Conservation (phyloP, 2,888 invertebrate species). For the Agonopterix alstromeriana region DNA sequence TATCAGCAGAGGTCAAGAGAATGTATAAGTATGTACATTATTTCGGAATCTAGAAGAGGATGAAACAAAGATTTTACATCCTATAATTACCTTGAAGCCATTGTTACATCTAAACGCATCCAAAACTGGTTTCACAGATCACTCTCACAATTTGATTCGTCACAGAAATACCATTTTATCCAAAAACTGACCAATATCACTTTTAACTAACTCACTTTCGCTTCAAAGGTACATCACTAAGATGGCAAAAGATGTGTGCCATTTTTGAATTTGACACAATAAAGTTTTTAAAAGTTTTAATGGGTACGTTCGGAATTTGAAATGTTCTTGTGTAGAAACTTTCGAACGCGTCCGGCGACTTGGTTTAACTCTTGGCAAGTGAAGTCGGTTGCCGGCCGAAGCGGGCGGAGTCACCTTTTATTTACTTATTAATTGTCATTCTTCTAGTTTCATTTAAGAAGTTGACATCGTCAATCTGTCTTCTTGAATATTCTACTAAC, state of each 20-base stretch:
- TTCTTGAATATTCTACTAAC: too few species aligned
- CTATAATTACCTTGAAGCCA: constrained; percentile 51
- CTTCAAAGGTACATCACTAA: constrained; percentile 18
- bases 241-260: too few species aligned
- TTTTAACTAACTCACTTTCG: constrained; percentile 29
- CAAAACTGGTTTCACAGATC: constrained; percentile 16
- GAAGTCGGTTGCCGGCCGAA: constrained; percentile 29
- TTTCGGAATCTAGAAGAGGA: too few species aligned
- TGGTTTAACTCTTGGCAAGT: constrained; percentile 49
- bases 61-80: too few species aligned
- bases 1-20: too few species aligned
- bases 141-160: constrained; percentile 10
- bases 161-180: constrained; percentile 6
- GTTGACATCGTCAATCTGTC: too few species aligned
- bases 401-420: constrained; percentile 16
- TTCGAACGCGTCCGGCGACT: constrained; percentile 58
- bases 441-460: too few species aligned
- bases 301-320: constrained; percentile 14
- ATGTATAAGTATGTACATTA: too few species aligned
- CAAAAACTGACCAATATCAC: constrained; percentile 10
- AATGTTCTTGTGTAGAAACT: constrained; percentile 41
- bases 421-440: too few species aligned
- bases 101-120: constrained; percentile 31
- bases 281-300: too few species aligned
- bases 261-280: too few species aligned